Percentiles rank a stretch among this genome's conserved stretches.
phyloP scores from a whole-genome alignment of 2,113 vertebrate species.

The Gyps fulvus region DNA sequence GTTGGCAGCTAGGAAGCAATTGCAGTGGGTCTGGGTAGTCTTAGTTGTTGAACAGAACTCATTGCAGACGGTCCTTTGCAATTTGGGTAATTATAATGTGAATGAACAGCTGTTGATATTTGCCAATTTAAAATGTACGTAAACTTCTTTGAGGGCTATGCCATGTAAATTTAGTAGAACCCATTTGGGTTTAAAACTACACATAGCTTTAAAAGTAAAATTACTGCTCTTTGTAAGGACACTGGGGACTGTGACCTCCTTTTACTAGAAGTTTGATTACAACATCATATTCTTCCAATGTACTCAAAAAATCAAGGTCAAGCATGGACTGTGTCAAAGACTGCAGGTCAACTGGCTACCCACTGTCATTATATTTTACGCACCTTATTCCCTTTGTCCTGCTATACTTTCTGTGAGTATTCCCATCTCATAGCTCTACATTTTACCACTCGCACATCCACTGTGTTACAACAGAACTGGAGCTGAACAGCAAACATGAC shows the following conservation, averaged over 20 bases:
- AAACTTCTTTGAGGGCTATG: background rate
- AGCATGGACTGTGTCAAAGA: background rate
- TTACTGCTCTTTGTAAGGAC: background rate
- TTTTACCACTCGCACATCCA: background rate
- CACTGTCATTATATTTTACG: background rate
- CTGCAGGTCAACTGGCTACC: background rate
- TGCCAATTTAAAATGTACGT: background rate
- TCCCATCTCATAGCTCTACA: background rate
- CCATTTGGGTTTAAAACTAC: background rate
- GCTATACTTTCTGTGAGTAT: background rate
- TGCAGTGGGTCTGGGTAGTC: background rate
- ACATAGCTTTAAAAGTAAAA: background rate
- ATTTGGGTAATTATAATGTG: background rate
- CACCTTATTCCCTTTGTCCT: background rate
- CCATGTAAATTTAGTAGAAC: background rate
- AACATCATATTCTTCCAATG: background rate
- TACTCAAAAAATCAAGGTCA: background rate
- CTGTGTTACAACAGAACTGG: background rate
- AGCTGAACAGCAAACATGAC: background rate
- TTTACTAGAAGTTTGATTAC: background rate
- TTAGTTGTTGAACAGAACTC: background rate
- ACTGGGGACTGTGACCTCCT: background rate
- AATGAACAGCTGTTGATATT: slow-evolving; percentile 2
- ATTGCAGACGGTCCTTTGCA: background rate
- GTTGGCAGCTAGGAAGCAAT: background rate